Base-by-base conservation (phyloP, 1,140 invertebrate genomes). In the Bombyx mori region DNA sequence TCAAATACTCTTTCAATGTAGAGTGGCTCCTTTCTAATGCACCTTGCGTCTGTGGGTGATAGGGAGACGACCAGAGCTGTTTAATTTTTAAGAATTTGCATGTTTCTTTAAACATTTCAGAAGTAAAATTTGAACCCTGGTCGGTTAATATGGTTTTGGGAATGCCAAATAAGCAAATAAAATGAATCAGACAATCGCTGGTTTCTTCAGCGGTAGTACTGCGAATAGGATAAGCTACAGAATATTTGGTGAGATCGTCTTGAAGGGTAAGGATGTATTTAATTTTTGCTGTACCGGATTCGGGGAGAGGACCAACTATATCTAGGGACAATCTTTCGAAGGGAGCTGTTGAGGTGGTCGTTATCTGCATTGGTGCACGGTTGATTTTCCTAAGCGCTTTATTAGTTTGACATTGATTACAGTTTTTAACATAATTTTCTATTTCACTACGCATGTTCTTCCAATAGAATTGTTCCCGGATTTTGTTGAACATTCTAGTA, bases 71-170 rank as follows among this genome's bases (percentile, higher is more conserved):
- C 48, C 66, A 53, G 12, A 18, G 8, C 42, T 77, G 59, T 46
- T 65, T 60, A 8, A 79, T 79, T 59, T 67, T 54, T 10, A 79
- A 60, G 2, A 71, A n/a, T 49, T 57, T 52, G 42, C 60, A 70
- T 18, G 12, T 18, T 18, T 18, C 12, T 18, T 18, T 18, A 18
- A 18, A 18, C 12, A 18, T 18, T 18, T 18, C 12, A 18, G 12
- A 18, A 18, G 12, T 18, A 18, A 18, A 18, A 18, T 18, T 18
- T 18, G 12, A 18, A 18, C 12, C 12, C 12, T 18, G 12, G 12
- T 18, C 12, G 12, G 12, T 18, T 18, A 18, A 18, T 18, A 18
- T 18, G 12, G 12, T 18, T 18, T 18, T 18, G 12, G 12, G 12
- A 18, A 18, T 18, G 12, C 12, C 12, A 52, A 52, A 52, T 26